Evolutionary conservation across 2,113 vertebrate species (phyloP), one percentile per base, ranked within the genome.

Genomic region (Sakesphorus luctuosus): DNA sequence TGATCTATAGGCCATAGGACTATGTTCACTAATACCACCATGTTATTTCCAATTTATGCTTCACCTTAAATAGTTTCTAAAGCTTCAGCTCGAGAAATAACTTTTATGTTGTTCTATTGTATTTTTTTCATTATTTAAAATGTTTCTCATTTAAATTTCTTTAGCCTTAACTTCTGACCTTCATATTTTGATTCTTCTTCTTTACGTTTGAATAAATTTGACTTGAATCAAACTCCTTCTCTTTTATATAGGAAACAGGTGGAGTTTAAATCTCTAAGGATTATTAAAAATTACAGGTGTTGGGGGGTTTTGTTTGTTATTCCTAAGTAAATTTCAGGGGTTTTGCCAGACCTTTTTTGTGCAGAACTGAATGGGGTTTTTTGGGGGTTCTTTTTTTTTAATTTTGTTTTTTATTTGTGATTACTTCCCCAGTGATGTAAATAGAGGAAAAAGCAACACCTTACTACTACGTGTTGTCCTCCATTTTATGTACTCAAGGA

Each of bases 251-350:
- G 38, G 4, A 65, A 52, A 35, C 35, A 58, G 29, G 47, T 71
- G 17, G 35, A 74, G 16, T 69, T 89, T 44, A 90, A 67, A 84
- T n/a, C 43, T 26, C 7, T 25, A 47, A 59, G 1, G 1, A 3
- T 12, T 66, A 25, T 46, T 55, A 62, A 75, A 75, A 74, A 72
- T 21, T 13, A 5, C 28, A 5, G n/a, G 21, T 50, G 40, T 43
- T 43, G 40, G 40, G 40, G 33, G n/a, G 0, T 1, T 4, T 0
- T 3, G 16, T 18, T 14, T 40, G 11, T 40, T 59, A 17, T 3
- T 6, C 1, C 8, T 13, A 23, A 53, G 35, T 50, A 14, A 58
- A 2, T 71, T 74, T 23, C 11, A 81, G 9, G 6, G 7, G 2
- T 36, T 59, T 87, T 71, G 2, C 21, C 17, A 28, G 18, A 16